These are phyloP conservation scores for Synergus laeviventris DNA, from an alignment of 2,888 invertebrate species.

Conservation along the genomic window DNA sequence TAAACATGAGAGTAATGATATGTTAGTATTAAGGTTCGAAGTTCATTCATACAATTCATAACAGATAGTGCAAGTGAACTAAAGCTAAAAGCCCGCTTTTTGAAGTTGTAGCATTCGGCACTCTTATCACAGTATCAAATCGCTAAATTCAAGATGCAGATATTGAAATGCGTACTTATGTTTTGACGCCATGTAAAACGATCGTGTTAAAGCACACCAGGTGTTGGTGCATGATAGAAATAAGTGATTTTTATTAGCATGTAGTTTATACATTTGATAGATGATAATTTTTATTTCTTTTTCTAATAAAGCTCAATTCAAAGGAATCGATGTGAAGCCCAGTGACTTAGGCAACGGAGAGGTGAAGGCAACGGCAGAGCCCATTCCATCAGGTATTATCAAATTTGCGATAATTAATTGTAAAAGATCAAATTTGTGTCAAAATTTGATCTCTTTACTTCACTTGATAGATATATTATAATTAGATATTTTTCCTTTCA, in stretches of 20 bases:
- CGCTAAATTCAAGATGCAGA: slow-evolving; percentile 1
- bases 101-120: background rate
- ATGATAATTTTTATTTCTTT: slow-evolving; percentile 40
- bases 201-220: slow-evolving; percentile 43
- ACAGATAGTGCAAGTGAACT: slow-evolving; percentile 30
- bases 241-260: background rate
- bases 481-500: background rate
- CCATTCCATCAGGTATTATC: slow-evolving; percentile 14
- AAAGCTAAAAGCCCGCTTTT: slow-evolving; percentile 10
- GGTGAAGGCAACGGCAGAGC: background rate
- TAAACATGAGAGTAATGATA: slow-evolving; percentile 13
- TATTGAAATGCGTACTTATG: slow-evolving; percentile 17
- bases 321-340: background rate
- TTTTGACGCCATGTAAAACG: slow-evolving; percentile 22
- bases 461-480: too few species aligned
- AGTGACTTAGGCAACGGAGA: slow-evolving; percentile 50
- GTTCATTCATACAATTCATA: slow-evolving; percentile 27
- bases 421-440: background rate
- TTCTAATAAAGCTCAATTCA: slow-evolving; percentile 38
- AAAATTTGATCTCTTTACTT: too few species aligned
- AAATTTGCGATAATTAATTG: background rate
- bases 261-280: slow-evolving; percentile 40
- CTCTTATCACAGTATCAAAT: slow-evolving; percentile 6
- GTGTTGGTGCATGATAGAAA: slow-evolving; percentile 34
- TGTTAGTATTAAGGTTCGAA: slow-evolving; percentile 25